A percentile compares a stretch with the other conserved stretches of the same genome.
Conservation (phyloP, 2,797 vertebrate species). For the Microctenopoma lineatum region DNA sequence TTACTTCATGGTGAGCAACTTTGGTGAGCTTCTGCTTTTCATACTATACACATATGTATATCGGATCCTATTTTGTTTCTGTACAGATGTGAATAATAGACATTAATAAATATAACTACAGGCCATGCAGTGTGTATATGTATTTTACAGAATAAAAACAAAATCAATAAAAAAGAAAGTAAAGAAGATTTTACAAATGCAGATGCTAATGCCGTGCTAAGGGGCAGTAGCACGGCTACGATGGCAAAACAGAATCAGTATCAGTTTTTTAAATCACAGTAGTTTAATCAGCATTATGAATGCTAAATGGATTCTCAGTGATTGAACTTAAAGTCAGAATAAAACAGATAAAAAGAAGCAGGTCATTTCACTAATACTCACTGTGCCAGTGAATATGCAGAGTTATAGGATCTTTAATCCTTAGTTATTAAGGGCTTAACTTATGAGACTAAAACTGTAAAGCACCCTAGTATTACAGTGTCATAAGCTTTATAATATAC, state of each 20-base stretch:
- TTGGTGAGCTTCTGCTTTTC: background rate
- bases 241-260: too few relatives aligned
- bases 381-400: background rate
- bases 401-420: conserved; percentile 3
- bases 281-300: background rate
- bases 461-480: background rate
- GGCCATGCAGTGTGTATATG: too few relatives aligned
- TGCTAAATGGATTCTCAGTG: background rate
- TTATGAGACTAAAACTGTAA: conserved; percentile 22
- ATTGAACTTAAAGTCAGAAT: background rate
- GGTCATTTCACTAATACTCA: background rate
- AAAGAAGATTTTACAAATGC: too few relatives aligned
- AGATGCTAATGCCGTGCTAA: too few relatives aligned
- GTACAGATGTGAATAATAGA: too few relatives aligned
- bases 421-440: conserved; percentile 32
- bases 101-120: too few relatives aligned
- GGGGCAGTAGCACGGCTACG: too few relatives aligned
- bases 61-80: too few relatives aligned
- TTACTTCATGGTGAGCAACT: background rate
- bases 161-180: too few relatives aligned
- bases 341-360: background rate
- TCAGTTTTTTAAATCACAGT: background rate
- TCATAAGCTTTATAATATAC: background rate
- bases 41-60: too few relatives aligned
- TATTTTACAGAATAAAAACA: too few relatives aligned